These are phyloP conservation scores for Micromesistius poutassou DNA, from an alignment of 2,797 vertebrate genomes.

Conservation along the genomic window DNA sequence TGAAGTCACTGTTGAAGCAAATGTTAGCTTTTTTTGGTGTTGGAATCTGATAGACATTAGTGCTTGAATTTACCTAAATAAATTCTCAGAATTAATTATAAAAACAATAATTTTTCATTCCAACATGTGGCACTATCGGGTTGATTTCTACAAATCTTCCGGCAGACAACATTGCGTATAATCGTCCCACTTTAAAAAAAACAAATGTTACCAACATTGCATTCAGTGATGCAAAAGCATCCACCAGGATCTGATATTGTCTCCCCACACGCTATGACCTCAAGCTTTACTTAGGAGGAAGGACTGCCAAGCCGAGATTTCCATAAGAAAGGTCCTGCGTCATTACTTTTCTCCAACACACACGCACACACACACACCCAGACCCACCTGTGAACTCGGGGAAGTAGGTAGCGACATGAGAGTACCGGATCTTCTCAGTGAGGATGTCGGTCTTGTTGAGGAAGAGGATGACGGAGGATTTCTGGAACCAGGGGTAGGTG, in stretches of 20 bases:
- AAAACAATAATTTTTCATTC: too few species aligned
- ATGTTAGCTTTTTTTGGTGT: neutral
- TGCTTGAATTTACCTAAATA: neutral
- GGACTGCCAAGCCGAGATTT: neutral
- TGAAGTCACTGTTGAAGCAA: neutral
- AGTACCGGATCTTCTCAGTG: constrained; percentile 87
- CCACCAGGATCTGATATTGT: neutral
- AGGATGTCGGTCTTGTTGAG: constrained; percentile 88
- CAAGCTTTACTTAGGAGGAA: neutral
- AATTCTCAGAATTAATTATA: neutral
- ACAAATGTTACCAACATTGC: neutral
- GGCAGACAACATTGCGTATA: neutral
- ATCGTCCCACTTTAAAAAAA: neutral
- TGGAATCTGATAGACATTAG: neutral
- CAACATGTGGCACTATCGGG: too few species aligned
- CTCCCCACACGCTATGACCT: neutral
- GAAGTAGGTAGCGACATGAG: constrained; percentile 84
- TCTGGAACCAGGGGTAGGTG: constrained; percentile 87
- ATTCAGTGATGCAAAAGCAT: neutral
- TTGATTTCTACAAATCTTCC: too few species aligned
- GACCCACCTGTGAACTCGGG: constrained; percentile 71
- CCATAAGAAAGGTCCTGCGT: neutral
- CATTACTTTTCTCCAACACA: neutral
- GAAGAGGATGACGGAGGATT: constrained; percentile 84
- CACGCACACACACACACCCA: too few species aligned